Evolutionary conservation across 2,888 invertebrate species (phyloP), one percentile per base, ranked within the genome.

Genomic region (Calameuta filiformis): DNA sequence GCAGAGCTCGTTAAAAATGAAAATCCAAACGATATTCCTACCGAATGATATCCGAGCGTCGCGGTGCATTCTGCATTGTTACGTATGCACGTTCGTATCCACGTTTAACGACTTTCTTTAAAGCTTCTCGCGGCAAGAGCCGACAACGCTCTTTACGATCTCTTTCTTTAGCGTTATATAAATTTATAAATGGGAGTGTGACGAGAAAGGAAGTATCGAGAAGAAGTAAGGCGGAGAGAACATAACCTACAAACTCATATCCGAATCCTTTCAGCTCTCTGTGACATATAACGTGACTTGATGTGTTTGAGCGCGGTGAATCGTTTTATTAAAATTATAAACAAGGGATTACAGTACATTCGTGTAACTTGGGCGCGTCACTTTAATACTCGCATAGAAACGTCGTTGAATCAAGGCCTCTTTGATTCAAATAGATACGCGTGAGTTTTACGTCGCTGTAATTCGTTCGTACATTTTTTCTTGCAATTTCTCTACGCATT

Each of bases 351-450:
- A 87, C 85, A 87, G 82, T 87, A 86, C 84, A 85, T 71, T 85
- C 81, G 85, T 82, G 84, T 86, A 85, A 85, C 84, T 83, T 84
- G 84, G 56, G 56, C 23, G 56, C 23, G 56, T 56, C 56, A 56
- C 23, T 56, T 56, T 82, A 83, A 82, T 86, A 84, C 83, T 84
- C 83, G 83, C 80, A 84, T 87, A 87, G 84, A 88, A 88, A 87
- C 85, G 84, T 87, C 87, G 87, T 88, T 87, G 87, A 88, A 88
- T 88, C 87, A 87, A 88, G 87, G 87, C 87, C 87, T 86, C 87
- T 83, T 84, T 87, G 87, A 87, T 86, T 87, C 87, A 87, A 85
- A 82, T 81, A 80, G 35, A 75, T 56, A 56, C 56, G 56, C 23
- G 1, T 56, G 9, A 23, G 9, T 6, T 56, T 23, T 23, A 15